Evolutionary conservation across 64 coral and sea anemone species (phyloP).

Genomic region (Acropora yongei): DNA sequence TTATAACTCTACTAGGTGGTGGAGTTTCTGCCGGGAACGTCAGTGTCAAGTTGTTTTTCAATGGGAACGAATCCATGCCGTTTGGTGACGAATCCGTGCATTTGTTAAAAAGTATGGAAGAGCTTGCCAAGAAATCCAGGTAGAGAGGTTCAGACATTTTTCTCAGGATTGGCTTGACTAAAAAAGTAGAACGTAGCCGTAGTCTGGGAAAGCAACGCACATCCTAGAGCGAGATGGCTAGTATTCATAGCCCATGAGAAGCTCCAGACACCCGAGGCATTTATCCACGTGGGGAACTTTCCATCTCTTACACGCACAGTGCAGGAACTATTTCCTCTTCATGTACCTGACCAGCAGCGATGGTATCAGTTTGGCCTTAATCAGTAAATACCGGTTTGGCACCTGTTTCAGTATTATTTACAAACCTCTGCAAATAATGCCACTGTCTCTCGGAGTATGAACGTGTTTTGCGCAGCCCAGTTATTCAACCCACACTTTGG

Average conservation of each 20-base stretch:
- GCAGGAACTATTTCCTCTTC: conserved; percentile 26
- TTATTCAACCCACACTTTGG: conserved; percentile 49
- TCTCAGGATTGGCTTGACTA: too few species aligned
- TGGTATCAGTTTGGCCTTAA: conserved; percentile 37
- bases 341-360: conserved; percentile 8
- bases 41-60: neutral
- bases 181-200: neutral
- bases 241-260: conserved; percentile 24
- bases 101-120: neutral
- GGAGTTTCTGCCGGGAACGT: neutral
- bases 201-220: conserved; percentile 42
- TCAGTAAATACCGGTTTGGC: neutral
- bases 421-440: conserved; percentile 42
- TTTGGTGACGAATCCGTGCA: neutral
- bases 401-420: conserved; percentile 43
- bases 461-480: conserved; percentile 54
- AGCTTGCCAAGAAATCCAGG: neutral
- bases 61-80: neutral
- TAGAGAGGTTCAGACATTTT: neutral
- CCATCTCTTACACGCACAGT: conserved; percentile 6
- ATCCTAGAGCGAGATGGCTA: conserved; percentile 42
- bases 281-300: conserved; percentile 36
- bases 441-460: conserved; percentile 13
- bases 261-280: conserved; percentile 8
- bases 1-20: neutral